Conservation (phyloP, 53 echinoderm and acorn worm species). For the Paelopatides confundens region DNA sequence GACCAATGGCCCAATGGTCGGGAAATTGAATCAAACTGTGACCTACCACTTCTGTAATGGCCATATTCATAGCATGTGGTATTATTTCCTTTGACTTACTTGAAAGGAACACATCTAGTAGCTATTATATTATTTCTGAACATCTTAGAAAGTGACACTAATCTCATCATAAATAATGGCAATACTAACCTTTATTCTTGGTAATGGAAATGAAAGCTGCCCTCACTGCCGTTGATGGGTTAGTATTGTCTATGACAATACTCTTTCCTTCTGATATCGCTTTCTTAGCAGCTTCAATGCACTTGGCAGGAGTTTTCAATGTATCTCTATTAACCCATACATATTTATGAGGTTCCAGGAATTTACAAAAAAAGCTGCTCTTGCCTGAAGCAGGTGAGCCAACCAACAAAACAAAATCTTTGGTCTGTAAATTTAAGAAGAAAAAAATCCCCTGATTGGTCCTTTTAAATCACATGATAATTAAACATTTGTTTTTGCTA, state of each 20-base stretch:
- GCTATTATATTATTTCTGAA: no score
- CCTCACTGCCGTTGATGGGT: constrained; percentile 72
- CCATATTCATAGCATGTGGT: no score
- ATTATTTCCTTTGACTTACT: no score
- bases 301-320: constrained; percentile 84
- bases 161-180: no score
- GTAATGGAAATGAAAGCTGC: constrained; percentile 72
- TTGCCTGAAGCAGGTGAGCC: constrained; percentile 92
- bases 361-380: constrained; percentile 75
- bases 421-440: constrained; percentile 48
- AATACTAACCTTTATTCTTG: constrained; percentile 72
- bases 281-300: constrained; percentile 66
- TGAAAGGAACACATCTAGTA: no score
- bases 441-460: no score
- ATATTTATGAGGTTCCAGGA: constrained; percentile 80
- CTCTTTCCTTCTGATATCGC: constrained; percentile 78
- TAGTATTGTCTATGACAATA: constrained; percentile 92
- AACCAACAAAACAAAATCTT: constrained; percentile 83
- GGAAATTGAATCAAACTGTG: no score
- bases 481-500: no score
- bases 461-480: no score
- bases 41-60: no score
- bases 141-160: no score
- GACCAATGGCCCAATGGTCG: no score
- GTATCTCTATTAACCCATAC: constrained; percentile 87